Base-by-base conservation (phyloP, 2,797 vertebrate genomes). In the Hoplostethus atlanticus region DNA sequence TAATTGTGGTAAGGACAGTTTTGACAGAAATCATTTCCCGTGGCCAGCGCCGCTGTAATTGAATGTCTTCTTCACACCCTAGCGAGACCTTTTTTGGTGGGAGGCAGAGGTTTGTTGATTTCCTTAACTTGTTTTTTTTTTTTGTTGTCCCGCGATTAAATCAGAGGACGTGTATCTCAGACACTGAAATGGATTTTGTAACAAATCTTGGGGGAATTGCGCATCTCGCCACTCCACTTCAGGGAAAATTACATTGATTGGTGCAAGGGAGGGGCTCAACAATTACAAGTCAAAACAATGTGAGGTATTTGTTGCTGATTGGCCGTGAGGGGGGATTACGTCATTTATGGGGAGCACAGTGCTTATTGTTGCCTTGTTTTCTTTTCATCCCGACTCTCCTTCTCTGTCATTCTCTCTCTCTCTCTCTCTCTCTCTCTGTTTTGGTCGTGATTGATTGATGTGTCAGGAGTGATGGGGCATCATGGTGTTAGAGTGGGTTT, bases 1-100 rank as follows among this genome's bases (percentile, higher is more conserved):
- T 97, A 97, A 98, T 97, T 98, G 96, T 96, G 95, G 95, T 95
- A 95, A 95, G 96, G 96, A 97, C 97, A 96, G 95, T 96, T 97
- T 97, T 96, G 96, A 97, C 97, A 97, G 96, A 95, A 97, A 97
- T 98, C 93, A 97, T 97, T 98, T 98, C 96, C 96, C 95, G 95
- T 97, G 95, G 96, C 96, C 96, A 95, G 96, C 96, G 95, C 95
- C 95, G 93, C 96, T 94, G 93, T 97, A 96, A 97, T 97, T 97
- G 96, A 97, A 97, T 97, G 95, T 96, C 96, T 96, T 96, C 94
- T 95, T 96, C 95, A 96, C 95, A 95, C 95, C 95, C 94, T 91
- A 93, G 95, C 94, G 91, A 93, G 94, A 96, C 95, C 95, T 21
- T 21, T 21, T 96, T 94, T 89, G 90, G 94, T 95, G 95, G 94